A percentile compares a stretch with the other conserved stretches of the same genome.
Evolutionary conservation across 2,888 invertebrate species (phyloP).

Genomic region (Bruchidius siliquastri): DNA sequence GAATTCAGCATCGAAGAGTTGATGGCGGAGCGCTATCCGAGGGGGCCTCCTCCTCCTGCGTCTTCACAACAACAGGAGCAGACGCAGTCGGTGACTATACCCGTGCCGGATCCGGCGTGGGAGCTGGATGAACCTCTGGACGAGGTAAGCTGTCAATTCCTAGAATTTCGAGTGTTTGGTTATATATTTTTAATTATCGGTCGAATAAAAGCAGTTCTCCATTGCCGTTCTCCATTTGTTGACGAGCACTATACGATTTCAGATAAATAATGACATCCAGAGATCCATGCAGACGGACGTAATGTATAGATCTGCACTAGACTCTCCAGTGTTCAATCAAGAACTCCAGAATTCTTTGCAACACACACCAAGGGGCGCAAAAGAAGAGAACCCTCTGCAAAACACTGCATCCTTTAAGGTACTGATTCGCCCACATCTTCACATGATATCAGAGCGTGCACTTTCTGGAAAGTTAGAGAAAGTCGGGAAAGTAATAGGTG

Average conservation of each 20-base stretch:
- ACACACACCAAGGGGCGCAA: not conserved
- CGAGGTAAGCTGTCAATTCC: conserved; percentile 11
- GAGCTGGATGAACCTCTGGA: conserved; percentile 17
- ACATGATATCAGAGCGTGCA: too few relatives aligned
- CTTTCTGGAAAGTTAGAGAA: too few relatives aligned
- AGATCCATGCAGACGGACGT: conserved; percentile 7
- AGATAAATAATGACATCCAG: conserved; percentile 11
- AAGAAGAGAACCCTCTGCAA: not conserved
- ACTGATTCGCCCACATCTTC: too few relatives aligned
- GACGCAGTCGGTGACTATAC: not conserved
- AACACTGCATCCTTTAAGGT: not conserved
- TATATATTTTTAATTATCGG: too few relatives aligned
- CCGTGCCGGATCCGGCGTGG: conserved; percentile 13
- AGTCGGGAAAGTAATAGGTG: too few relatives aligned
- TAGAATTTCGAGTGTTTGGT: too few relatives aligned
- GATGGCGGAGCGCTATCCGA: conserved; percentile 56
- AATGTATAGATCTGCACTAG: conserved; percentile 7
- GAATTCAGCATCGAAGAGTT: conserved; percentile 79
- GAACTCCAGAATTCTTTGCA: conserved; percentile 3
- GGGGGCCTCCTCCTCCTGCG: conserved; percentile 7
- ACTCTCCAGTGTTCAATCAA: not conserved
- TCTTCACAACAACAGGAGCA: not conserved
- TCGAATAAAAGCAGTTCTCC: too few relatives aligned
- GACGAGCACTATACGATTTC: too few relatives aligned
- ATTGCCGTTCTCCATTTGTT: too few relatives aligned